Evolutionary conservation across 2,888 invertebrate genomes (phyloP), one percentile per base, ranked within the genome.

Genomic region (Anoncus sp.): DNA sequence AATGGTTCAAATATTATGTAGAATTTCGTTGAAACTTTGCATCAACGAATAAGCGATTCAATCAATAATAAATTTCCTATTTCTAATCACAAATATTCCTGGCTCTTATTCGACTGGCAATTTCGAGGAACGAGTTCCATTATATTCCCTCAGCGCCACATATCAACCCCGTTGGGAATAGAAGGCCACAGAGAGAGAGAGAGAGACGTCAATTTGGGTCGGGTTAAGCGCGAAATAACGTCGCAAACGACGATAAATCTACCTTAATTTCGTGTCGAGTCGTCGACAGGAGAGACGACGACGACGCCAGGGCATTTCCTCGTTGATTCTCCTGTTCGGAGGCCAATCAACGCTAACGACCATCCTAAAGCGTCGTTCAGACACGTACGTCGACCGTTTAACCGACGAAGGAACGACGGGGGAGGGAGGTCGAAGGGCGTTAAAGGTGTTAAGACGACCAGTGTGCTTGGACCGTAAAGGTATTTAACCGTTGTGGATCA

Each of bases 261-360:
- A 83, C 85, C 84, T 85, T 85, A 86, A 86, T 84, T 86, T 83
- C 84, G 82, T 82, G 83, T 76, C 74, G 79, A 81, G 77, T 81
- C 47, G 45, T n/a, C n/a, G n/a, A n/a, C n/a, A n/a, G n/a, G n/a
- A n/a, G n/a, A n/a, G n/a, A n/a, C n/a, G n/a, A n/a, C n/a, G 51
- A 63, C 59, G 65, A 63, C 59, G 69, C 66, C 22, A n/a, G n/a
- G 18, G 53, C 40, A 22, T 66, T 66, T 66, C 53, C 53, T 53
- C 66, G 66, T 40, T 40, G 51, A 40, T 66, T 53, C 53, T 66
- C 40, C 53, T 66, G 51, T 66, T 66, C 53, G 38, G n/a, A 27
- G 83, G 84, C 85, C 83, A 85, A 86, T 86, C 86, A 86, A 82
- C 85, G 83, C 82, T 85, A 86, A 85, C 84, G 86, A 84, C 82